Base-by-base conservation (phyloP, 1,140 invertebrate genomes). In the Oryzaephilus surinamensis region DNA sequence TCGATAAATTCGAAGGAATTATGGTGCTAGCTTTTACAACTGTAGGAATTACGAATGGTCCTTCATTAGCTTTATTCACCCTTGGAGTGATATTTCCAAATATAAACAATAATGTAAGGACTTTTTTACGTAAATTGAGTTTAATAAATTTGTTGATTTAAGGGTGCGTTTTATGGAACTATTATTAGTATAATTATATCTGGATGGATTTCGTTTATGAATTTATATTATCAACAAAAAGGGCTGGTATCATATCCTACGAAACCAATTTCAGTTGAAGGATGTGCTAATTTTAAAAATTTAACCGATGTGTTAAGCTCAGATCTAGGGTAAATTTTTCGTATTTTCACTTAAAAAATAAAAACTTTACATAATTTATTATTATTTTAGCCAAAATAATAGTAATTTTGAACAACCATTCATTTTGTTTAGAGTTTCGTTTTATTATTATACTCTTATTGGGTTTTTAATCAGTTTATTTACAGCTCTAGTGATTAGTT, bases 21-120 rank as follows among this genome's bases (percentile, higher is more conserved):
- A 64, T 66, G 26, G 47, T 69, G 58, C 64, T 69, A 36, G 55
- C 61, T 5, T 24, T 63, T 3, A 65, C 60, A 23, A 54, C 72
- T 15, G 62, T 61, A 33, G 68, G 70, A 13, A 57, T 73, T 2
- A 61, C 69, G 7, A 55, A 62, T 20, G 72, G 72, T 20, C 63
- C 70, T 2, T 49, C 69, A 17, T 39, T 75, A 2, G 70, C 68
- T 11, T 37, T 74, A 2, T 75, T 75, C 44, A 53, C 61, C 2
- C 31, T 73, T 2, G 73, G 72, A 13, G 65, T 74, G 51, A 52
- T 71, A 18, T 55, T 68, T 19, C 67, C 67, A 4, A 67, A 63
- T 53, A 61, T 60, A 0, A 72, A 67, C 30, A 50, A 58, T 4
- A 58, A 60, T 37, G 69, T 32, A 27, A 27, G 3, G 19, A 7